Evolutionary conservation across 2,888 invertebrate genomes (phyloP), one percentile per base, ranked within the genome.

Genomic region (Tetragnatha montana): DNA sequence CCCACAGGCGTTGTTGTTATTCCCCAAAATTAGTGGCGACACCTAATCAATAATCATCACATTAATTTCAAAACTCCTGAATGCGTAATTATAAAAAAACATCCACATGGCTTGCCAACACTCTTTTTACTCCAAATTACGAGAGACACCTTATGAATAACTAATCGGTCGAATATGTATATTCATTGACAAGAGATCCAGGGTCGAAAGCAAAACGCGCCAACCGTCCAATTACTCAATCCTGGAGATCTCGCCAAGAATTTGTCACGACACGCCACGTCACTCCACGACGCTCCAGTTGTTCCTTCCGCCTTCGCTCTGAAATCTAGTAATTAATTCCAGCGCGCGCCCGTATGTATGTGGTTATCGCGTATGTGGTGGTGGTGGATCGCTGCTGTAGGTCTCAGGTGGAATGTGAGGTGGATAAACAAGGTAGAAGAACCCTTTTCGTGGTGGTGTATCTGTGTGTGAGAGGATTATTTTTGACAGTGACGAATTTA

Each of bases 401-500:
- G 83, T 84, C 83, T 51, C 47, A 84, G 19, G 76, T 47, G 60
- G 60, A 49, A 35, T 21, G 35, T 68, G 35, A 8, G 12, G n/a
- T 35, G 78, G 51, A 79, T 35, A 84, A 71, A 81, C 47, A 71
- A 70, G 3, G 51, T 22, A 35, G 75, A 35, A 68, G 21, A 76
- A 47, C 50, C 71, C 78, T 51, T 85, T 85, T 70, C 85, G 70
- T n/a, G 70, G 71, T 85, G 49, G 71, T 85, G 85, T 78, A 51
- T 68, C 8, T 21, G 47, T 74, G 17, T 21, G 47, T 74, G 17
- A 75, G 47, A 21, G 14, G 17, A n/a, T 10, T 78, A 35, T 76
- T 78, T 70, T 8, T 85, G 85, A 85, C 85, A 78, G 76, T 85
- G 85, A 85, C 85, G 78, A 85, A 85, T 85, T 85, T 21, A 21